Evolutionary conservation across 2,113 vertebrate genomes (phyloP).

Genomic region (Turnix velox): DNA sequence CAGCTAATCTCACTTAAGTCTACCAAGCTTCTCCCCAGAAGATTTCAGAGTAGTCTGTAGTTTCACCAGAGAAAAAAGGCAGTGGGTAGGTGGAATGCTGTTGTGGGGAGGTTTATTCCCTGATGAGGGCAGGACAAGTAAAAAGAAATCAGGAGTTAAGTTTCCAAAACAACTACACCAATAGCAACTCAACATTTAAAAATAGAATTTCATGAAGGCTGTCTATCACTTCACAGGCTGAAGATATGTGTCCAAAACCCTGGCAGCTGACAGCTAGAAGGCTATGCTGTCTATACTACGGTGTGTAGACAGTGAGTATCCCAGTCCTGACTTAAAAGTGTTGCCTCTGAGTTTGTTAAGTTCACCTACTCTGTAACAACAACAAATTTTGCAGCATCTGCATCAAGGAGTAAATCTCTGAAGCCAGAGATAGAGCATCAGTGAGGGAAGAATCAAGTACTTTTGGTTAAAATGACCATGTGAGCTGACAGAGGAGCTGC

Average conservation of each 20-base stretch:
- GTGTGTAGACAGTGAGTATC: neutral
- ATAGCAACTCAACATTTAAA: neutral
- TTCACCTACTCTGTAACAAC: neutral
- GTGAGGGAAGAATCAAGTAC: neutral
- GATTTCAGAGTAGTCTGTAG: neutral
- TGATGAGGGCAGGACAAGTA: neutral
- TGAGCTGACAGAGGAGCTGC: neutral
- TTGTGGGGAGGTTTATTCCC: neutral
- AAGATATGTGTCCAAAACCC: neutral
- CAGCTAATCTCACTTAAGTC: neutral
- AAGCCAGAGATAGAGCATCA: neutral
- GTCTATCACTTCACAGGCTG: neutral
- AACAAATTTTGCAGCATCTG: neutral
- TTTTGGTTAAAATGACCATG: neutral
- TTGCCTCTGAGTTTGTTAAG: neutral
- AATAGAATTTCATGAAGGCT: neutral
- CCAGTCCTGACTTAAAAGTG: neutral
- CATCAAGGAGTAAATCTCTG: neutral
- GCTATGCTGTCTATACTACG: neutral
- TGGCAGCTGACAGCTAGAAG: neutral
- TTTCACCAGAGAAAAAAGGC: neutral
- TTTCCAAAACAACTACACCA: accelerated
- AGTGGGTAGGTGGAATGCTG: neutral
- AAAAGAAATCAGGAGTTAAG: neutral
- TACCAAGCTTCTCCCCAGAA: neutral